Conservation (phyloP, 2,113 vertebrate species). For the Fulica atra region DNA sequence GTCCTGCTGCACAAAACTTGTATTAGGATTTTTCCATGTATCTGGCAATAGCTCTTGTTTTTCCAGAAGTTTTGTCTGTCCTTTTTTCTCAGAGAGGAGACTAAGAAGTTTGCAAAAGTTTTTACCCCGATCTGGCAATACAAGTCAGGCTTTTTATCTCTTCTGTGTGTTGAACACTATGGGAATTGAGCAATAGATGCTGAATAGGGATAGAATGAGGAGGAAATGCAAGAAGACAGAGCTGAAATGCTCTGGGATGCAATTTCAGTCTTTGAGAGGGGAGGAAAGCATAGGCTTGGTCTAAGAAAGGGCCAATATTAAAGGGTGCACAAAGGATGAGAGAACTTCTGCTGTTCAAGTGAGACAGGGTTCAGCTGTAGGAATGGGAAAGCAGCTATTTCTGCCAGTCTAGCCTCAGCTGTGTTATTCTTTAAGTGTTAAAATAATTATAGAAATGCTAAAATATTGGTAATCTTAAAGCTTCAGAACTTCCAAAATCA, state of each 20-base stretch:
- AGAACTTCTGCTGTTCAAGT: neutral
- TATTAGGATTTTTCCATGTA: neutral
- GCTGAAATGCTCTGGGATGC: neutral
- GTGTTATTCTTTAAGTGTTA: neutral
- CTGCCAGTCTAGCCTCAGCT: neutral
- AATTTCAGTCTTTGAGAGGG: neutral
- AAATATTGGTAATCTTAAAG: neutral
- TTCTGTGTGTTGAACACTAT: neutral
- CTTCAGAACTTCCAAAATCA: neutral
- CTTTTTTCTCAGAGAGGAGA: neutral
- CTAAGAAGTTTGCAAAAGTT: neutral
- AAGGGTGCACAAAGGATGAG: neutral
- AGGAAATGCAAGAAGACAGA: neutral
- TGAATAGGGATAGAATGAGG: neutral
- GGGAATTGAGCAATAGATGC: neutral
- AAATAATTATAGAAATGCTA: neutral
- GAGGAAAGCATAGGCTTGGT: neutral
- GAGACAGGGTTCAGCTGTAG: neutral
- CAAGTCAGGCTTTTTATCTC: neutral
- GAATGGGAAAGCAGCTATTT: neutral
- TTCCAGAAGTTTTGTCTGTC: neutral
- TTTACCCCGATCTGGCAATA: neutral
- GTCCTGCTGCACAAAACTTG: neutral
- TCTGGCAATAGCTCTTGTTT: neutral
- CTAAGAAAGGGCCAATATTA: neutral